These are phyloP conservation scores for Calliopsis andreniformis DNA, from an alignment of 1,140 invertebrate species.

Conservation along the genomic window DNA sequence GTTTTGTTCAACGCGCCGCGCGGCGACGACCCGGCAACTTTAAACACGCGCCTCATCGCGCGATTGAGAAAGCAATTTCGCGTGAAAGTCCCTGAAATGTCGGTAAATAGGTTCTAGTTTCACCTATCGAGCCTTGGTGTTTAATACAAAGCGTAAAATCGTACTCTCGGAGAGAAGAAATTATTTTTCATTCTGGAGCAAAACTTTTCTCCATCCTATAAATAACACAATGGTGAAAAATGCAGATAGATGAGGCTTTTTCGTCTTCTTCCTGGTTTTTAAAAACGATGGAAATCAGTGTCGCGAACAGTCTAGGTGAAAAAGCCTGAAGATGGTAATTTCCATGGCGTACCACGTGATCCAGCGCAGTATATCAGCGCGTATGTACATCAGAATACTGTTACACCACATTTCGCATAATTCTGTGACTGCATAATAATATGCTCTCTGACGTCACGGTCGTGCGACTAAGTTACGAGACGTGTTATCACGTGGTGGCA, in stretches of 20 bases:
- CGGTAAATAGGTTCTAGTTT: not conserved
- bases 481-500: not conserved
- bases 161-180: not conserved
- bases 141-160: not conserved
- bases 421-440: conserved; percentile 47
- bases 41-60: conserved; percentile 8
- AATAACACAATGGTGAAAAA: no score
- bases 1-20: conserved; percentile 52
- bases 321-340: not conserved
- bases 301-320: not conserved
- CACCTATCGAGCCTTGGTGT: not conserved
- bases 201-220: no score
- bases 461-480: not conserved
- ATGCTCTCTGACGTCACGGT: conserved; percentile 15
- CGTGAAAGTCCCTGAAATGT: not conserved
- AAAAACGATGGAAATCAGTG: not conserved
- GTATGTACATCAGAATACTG: not conserved
- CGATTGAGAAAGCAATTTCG: not conserved
- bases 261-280: no score
- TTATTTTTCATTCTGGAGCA: not conserved
- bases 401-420: conserved; percentile 48
- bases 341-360: conserved; percentile 21
- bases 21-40: not conserved
- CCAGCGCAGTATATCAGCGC: conserved; percentile 7
- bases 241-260: not conserved